phyloP scores from a whole-genome alignment of 2,113 vertebrate species.

The Pyxicephalus adspersus region DNA sequence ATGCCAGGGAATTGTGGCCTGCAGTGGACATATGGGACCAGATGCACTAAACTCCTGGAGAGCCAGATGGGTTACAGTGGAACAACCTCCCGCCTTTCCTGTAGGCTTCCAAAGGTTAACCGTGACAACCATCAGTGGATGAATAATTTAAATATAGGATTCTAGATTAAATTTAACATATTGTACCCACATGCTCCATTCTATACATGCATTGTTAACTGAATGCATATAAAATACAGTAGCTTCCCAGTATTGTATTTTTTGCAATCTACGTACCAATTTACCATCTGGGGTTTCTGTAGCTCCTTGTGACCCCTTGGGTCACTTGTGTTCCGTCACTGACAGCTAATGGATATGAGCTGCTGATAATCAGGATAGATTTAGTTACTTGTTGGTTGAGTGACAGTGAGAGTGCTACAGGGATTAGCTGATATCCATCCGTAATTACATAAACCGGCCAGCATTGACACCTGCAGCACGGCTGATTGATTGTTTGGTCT shows the following conservation, averaged over 20 bases:
- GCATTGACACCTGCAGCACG: constrained; percentile 25
- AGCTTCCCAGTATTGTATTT: not conserved
- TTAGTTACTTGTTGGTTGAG: not conserved
- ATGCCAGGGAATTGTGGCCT: constrained; percentile 39
- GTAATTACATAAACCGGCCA: constrained; percentile 37
- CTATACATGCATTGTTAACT: not conserved
- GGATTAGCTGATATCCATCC: constrained; percentile 48
- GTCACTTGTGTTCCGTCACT: constrained; percentile 5
- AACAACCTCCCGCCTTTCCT: constrained; percentile 7
- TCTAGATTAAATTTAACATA: not conserved
- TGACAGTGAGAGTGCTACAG: constrained; percentile 41
- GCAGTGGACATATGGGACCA: constrained; percentile 46
- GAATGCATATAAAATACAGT: not conserved
- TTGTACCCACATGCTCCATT: not conserved
- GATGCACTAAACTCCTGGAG: constrained; percentile 43
- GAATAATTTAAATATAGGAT: not conserved
- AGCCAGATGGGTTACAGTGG: constrained; percentile 33
- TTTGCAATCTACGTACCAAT: not conserved
- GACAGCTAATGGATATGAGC: constrained; percentile 18
- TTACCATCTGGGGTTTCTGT: not conserved
- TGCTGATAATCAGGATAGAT: constrained; percentile 34
- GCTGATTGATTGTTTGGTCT: constrained; percentile 47
- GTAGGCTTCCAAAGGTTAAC: constrained; percentile 36
- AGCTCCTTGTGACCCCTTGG: constrained; percentile 2
- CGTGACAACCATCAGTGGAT: not conserved